Evolutionary conservation across 2,888 invertebrate genomes (phyloP).

Genomic region (Agonopterix alstromeriana): DNA sequence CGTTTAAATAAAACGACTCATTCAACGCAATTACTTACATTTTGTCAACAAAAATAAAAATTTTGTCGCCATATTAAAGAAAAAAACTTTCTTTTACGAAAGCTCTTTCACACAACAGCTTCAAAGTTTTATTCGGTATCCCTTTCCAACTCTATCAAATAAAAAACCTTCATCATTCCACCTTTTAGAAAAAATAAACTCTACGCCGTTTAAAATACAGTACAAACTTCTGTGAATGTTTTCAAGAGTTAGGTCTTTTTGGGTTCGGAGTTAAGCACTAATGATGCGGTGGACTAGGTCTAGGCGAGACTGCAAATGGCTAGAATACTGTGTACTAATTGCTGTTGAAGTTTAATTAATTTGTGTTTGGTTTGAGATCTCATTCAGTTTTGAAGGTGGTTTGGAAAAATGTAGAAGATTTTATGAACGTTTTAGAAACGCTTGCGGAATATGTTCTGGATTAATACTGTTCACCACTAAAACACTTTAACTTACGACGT

Average conservation of each 20-base stretch:
- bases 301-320: neutral
- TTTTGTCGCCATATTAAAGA: neutral
- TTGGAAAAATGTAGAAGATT: no score
- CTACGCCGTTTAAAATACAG: no score
- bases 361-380: neutral
- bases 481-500: no score
- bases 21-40: neutral
- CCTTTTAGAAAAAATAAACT: no score
- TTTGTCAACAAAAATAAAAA: neutral
- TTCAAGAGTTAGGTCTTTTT: no score
- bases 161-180: neutral
- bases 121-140: neutral
- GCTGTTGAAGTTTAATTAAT: neutral
- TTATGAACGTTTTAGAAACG: no score
- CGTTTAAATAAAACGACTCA: no score
- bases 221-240: no score
- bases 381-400: no score
- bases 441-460: no score
- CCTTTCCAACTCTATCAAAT: neutral
- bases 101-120: neutral
- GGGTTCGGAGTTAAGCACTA: neutral
- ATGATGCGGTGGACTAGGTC: neutral
- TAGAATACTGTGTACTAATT: neutral
- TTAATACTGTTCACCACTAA: no score
- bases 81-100: neutral